Evolutionary conservation across 2,113 vertebrate species (phyloP), one percentile per base, ranked within the genome.

Genomic region (Ophiodon elongatus): DNA sequence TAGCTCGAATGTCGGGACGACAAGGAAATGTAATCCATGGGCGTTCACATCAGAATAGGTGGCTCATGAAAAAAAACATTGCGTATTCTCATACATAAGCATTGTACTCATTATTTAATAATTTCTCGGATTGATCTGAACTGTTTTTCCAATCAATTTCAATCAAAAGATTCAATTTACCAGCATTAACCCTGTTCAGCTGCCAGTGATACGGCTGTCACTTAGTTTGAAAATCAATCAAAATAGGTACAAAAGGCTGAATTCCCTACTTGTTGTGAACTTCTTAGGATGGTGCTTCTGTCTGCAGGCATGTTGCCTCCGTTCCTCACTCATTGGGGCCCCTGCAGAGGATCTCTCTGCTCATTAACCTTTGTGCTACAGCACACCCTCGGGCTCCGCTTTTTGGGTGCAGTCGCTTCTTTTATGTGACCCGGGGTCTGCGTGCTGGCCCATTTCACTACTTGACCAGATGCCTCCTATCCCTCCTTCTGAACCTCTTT

Each of bases 311-410:
- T 70, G 43, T 27, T 60, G 45, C 59, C 72, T 76, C 60, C 25
- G 71, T 59, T 45, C 43, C 27, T 50, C 64, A 83, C 75, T 88
- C 75, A 50, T 64, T 47, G 39, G 54, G 65, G 19, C 65, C 80
- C 72, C 76, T 60, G 64, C n/a, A 31, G 85, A 82, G 76, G 31
- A 76, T 89, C 37, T 85, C 83, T 73, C 66, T 84, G 57, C 88
- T 92, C 85, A 91, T 94, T 94, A 94, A 92, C 91, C 89, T 91
- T 73, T 79, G 80, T 80, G 56, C 56, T 63, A 27, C 67, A 57
- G n/a, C 8, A 4, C 59, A 83, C 85, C 87, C 75, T 23, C 19
- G 64, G 85, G 88, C 84, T 86, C 52, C 15, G 2, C 67, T 88
- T 73, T 85, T 41, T n/a, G 65, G 60, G 52, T 29, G 29, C 78